phyloP scores from a whole-genome alignment of 2,888 invertebrate species.

The Pherbina coryleti region DNA sequence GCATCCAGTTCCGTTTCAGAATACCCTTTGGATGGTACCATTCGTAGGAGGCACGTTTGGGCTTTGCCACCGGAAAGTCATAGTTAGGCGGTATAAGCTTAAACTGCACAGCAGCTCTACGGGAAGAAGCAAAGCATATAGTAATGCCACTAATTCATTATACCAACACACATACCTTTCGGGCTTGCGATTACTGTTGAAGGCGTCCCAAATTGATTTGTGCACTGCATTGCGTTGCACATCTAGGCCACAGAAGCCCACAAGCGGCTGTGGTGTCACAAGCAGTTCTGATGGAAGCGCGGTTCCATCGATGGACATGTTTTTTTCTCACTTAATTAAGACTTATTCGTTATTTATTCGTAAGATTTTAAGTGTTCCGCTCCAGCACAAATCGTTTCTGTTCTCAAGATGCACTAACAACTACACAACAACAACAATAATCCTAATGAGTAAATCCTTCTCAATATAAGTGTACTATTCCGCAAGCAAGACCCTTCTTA shows the following conservation, averaged over 20 bases:
- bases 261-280: constrained; percentile 85
- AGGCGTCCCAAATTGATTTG: constrained; percentile 93
- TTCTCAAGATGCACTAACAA: constrained; percentile 22
- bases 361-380: neutral
- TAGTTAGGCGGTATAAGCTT: constrained; percentile 84
- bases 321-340: neutral
- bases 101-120: constrained; percentile 84
- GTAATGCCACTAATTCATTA: neutral
- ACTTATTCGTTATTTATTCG: neutral
- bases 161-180: constrained; percentile 70
- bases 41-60: constrained; percentile 91
- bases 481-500: neutral
- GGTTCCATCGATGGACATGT: constrained; percentile 74
- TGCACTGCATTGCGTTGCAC: constrained; percentile 87
- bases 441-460: neutral
- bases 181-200: constrained; percentile 83
- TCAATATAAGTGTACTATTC: neutral
- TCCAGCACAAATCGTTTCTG: too few species aligned
- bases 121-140: constrained; percentile 15
- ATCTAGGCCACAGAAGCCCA: constrained; percentile 91
- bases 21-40: constrained; percentile 97
- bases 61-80: constrained; percentile 89
- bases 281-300: constrained; percentile 88
- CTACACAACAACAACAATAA: constrained; percentile 43
- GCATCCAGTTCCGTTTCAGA: constrained; percentile 94